A percentile compares a stretch with the other conserved stretches of the same genome.
These are phyloP conservation scores for Saturnia pavonia DNA, from an alignment of 2,888 invertebrate species.

Conservation along the genomic window DNA sequence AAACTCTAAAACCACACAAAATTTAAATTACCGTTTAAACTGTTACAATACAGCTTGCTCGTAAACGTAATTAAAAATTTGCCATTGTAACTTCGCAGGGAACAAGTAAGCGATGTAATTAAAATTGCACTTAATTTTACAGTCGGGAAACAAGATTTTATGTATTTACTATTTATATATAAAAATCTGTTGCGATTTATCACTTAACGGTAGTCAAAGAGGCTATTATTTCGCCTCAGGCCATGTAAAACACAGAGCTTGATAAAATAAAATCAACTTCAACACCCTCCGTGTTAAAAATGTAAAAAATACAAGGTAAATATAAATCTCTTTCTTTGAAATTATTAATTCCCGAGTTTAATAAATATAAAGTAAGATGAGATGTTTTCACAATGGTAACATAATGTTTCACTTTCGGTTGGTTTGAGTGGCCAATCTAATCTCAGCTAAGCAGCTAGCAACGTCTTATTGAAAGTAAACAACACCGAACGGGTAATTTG, in stretches of 20 bases:
- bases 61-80: conserved; percentile 44
- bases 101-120: conserved; percentile 45
- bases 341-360: conserved; percentile 4
- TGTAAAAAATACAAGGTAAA: conserved; percentile 10
- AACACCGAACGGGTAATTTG: conserved; percentile 32
- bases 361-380: conserved; percentile 13
- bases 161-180: conserved; percentile 38
- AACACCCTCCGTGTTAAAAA: conserved; percentile 11
- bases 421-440: conserved; percentile 41
- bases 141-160: conserved; percentile 49
- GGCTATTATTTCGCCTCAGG: conserved; percentile 44
- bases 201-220: conserved; percentile 51
- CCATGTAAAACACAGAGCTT: not conserved
- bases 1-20: not conserved
- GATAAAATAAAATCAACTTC: conserved; percentile 26
- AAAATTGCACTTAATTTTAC: conserved; percentile 55
- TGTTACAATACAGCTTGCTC: conserved; percentile 33
- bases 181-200: conserved; percentile 58
- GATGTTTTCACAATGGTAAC: conserved; percentile 23
- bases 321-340: not conserved
- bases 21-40: conserved; percentile 34
- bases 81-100: conserved; percentile 29
- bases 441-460: conserved; percentile 27
- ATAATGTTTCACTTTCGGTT: conserved; percentile 36
- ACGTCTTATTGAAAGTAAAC: conserved; percentile 34